Evolutionary conservation across 2,888 invertebrate genomes (phyloP), one percentile per base, ranked within the genome.

Genomic region (Drosophila histrio): DNA sequence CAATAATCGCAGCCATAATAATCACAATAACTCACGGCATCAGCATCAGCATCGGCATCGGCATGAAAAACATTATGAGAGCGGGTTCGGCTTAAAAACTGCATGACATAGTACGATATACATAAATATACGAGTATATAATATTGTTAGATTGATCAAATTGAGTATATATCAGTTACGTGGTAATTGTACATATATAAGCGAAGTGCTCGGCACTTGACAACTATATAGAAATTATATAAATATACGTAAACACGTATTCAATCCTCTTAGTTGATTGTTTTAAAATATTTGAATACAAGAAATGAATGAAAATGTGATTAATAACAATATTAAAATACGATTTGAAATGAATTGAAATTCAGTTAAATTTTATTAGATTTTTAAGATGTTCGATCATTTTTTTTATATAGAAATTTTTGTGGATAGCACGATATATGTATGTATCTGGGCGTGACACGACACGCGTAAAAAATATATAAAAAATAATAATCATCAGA

Each of bases 111-210:
- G 66, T 61, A 74, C 66, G 38, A 44, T 8, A 60, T 22, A 52
- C 15, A 22, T 30, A 59, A 24, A 52, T 41, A 47, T 8, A 22
- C 2, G 1, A 15, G 39, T 28, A 52, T 52, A 43, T 22, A 24
- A 13, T 17, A 56, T 26, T 24, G 21, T 44, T 56, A 46, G 34
- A 38, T 30, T 22, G 15, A 41, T 50, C 41, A n/a, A 19, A 54
- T 54, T 36, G 53, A 36, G 28, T 38, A 36, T 63, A 44, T 74
- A 65, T 64, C 64, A 58, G 52, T 66, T 73, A 65, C 59, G 73
- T 64, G 69, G 41, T 60, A 73, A 63, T 70, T 69, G 69, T 69
- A 70, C 43, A 69, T 67, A 68, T 19, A 56, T 53, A 68, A 49
- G 24, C 52, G 46, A 44, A 39, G 69, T 72, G 72, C 61, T 49